Base-by-base conservation (phyloP, 64 coral and sea anemone genomes). In the Anthopleura sola region DNA sequence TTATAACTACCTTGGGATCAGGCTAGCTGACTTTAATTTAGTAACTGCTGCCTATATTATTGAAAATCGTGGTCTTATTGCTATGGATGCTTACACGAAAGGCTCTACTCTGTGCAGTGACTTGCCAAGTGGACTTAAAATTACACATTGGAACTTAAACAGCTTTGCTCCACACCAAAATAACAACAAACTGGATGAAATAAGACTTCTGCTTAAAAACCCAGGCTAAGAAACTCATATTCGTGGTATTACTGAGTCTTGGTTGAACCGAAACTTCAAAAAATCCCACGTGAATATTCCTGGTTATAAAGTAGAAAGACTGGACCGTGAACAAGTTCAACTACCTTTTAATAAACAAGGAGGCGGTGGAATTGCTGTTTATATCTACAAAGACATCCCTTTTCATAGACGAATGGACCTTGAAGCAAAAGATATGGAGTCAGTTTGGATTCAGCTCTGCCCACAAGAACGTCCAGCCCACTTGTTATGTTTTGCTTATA, bases 391-490 rank as follows among this genome's bases (percentile, higher is more conserved):
- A 36, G 23, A 49, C 37, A 81, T 81, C 40, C 78, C 78, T 40
- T 81, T 6, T 81, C 36, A 34, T 36, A 37, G 78, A 81, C 78
- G 78, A 81, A 81, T 15, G 16, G 78, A 81, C 20, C 78, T 81
- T 10, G 78, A 81, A 81, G 21, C 15, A 24, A 81, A 81, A 8
- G 78, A 81, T 49, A 81, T 81, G 34, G 78, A 81, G 23, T 81
- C 78, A 81, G 12, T 81, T 81, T 81, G 78, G 78, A 81, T 81
- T 49, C 78, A 81, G 46, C 20, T 81, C 5, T 81, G 12, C 46
- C 10, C 78, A 40, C 78, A 6, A 20, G 40, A 81, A 44, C 37
- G 78, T 9, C 78, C 34, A 44, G 37, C 26, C 18, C 78, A 81
- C 19, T 81, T 81, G 20, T 6, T 81, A 12, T 81, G 78, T 20